A percentile compares a stretch with the other conserved stretches of the same genome.
Evolutionary conservation across 2,113 vertebrate species (phyloP).

Genomic region (Rhizomys pruinosus): DNA sequence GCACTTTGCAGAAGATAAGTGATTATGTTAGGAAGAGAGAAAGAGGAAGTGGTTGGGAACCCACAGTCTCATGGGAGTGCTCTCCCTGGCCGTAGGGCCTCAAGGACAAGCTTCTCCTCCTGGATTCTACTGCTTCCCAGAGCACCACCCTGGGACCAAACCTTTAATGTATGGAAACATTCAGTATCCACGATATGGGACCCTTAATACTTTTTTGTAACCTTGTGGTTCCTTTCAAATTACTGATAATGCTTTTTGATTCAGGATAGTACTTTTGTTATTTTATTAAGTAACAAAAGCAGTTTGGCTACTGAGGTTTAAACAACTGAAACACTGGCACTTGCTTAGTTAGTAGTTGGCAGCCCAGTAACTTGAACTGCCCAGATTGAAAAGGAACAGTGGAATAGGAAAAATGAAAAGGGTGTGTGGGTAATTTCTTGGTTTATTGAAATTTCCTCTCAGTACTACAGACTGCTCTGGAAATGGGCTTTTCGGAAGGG

Average conservation of each 20-base stretch:
- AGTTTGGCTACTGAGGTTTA: constrained; percentile 51
- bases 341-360: constrained; percentile 53
- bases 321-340: constrained; percentile 50
- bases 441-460: constrained; percentile 64
- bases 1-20: not conserved
- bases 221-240: constrained; percentile 26
- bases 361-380: constrained; percentile 40
- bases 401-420: constrained; percentile 65
- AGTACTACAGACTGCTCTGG: constrained; percentile 57
- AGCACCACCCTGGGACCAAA: not conserved
- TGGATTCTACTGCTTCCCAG: not conserved
- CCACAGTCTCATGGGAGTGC: not conserved
- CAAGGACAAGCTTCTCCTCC: not conserved
- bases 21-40: not conserved
- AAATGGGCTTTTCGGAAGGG: constrained; percentile 34
- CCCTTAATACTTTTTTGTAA: constrained; percentile 43
- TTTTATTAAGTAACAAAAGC: constrained; percentile 37
- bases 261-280: constrained; percentile 18
- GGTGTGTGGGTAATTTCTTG: constrained; percentile 53
- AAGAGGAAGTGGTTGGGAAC: not conserved
- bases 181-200: not conserved
- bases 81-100: not conserved
- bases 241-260: constrained; percentile 23
- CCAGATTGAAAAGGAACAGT: constrained; percentile 59
- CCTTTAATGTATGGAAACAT: not conserved